Evolutionary conservation across 2,113 vertebrate genomes (phyloP).

Genomic region (Uropsilus gracilis): DNA sequence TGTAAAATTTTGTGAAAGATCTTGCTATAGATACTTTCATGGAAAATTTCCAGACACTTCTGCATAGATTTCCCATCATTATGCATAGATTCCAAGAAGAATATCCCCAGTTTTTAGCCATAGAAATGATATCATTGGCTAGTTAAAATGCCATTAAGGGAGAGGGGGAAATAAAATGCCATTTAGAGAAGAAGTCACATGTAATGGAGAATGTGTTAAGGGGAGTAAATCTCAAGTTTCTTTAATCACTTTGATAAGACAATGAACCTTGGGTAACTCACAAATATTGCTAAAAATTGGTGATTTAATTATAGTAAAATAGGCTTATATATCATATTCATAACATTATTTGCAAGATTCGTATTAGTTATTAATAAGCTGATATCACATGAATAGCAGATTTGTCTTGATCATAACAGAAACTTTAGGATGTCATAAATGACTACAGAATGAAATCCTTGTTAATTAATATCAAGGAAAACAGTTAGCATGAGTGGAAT

Average conservation of each 20-base stretch:
- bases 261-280: not conserved
- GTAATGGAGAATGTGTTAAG: too few species aligned
- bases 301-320: not conserved
- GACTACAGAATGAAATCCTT: not conserved
- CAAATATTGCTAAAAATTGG: slow-evolving; percentile 1
- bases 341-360: slow-evolving; percentile 13
- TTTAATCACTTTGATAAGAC: too few species aligned
- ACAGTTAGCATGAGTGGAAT: not conserved
- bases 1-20: not conserved
- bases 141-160: not conserved
- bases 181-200: too few species aligned
- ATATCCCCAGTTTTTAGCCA: not conserved
- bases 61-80: slow-evolving; percentile 5
- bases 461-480: not conserved
- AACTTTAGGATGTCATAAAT: slow-evolving; percentile 23
- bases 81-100: not conserved
- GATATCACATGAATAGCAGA: not conserved
- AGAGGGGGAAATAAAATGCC: too few species aligned
- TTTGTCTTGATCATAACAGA: not conserved
- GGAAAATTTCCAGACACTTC: not conserved
- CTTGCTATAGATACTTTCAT: not conserved
- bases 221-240: too few species aligned
- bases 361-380: not conserved
- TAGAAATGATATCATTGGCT: not conserved
- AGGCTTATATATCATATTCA: not conserved